Base-by-base conservation (phyloP, 2,888 invertebrate species). In the Rhodophaea formosa region DNA sequence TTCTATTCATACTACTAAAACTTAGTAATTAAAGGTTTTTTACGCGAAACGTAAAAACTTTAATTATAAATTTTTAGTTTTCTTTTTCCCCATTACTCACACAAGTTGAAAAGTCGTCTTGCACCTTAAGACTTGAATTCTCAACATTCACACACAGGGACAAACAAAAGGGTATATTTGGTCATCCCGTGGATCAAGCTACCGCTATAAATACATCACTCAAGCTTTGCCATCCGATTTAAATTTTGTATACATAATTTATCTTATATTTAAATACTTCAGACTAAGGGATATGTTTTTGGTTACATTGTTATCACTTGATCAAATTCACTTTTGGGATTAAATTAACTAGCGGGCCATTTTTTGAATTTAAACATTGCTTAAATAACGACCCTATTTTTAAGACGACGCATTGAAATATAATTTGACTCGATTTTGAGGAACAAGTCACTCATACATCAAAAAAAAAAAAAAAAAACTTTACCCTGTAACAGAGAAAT, bases 211-310 rank as follows among this genome's bases (percentile, higher is more conserved):
- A 17, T 12, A 15, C 43, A 44, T 53, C 53, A 44, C 53, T 42
- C 29, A 44, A 53, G 53, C 53, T 53, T 53, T 42, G 23, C 49
- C 46, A 55, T 56, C 53, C 5, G 39, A 54, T 44, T 35, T 17
- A 53, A 39, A 54, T 43, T 46, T 53, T 53, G 52, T 44, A 60
- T 57, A 58, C 23, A 71, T 71, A 61, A 72, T 68, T 62, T 72
- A 66, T 70, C 72, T 79, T 73, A 78, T 65, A 72, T 63, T 75
- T 76, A 77, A 64, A 63, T 77, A 74, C 72, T 77, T 85, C 84
- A 88, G 86, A 82, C 87, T 84, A 87, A 73, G 74, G 83, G 90
- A 89, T 90, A 90, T 90, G 90, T 90, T 84, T 86, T 86, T 77
- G 77, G 75, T 88, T 88, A 81, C 82, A 79, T 70, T 75, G 71